A percentile compares a stretch with the other conserved stretches of the same genome.
Evolutionary conservation across 2,113 vertebrate genomes (phyloP).

Genomic region (Heterotilapia buettikoferi): DNA sequence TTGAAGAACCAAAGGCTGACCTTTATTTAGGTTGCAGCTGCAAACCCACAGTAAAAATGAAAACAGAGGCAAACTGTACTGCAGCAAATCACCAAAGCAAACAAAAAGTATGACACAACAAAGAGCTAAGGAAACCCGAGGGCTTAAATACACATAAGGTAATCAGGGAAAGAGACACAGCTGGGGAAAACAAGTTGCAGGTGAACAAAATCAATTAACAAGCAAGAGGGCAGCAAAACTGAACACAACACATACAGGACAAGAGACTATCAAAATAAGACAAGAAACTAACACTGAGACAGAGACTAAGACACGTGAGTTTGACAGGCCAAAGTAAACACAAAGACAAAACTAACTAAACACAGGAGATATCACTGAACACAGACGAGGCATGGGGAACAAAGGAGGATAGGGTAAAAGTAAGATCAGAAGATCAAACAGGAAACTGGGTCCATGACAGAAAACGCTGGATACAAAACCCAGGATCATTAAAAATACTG

Average conservation of each 20-base stretch:
- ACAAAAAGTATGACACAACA: not conserved
- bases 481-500: not conserved
- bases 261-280: not conserved
- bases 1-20: not conserved
- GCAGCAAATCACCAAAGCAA: not conserved
- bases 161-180: not conserved
- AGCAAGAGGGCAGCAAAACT: not conserved
- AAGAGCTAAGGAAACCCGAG: not conserved
- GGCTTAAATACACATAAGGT: not conserved
- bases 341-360: not conserved
- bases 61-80: not conserved
- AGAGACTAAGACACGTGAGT: accelerated
- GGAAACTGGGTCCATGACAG: not conserved
- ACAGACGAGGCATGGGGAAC: accelerated
- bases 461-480: not conserved
- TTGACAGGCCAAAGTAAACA: not conserved
- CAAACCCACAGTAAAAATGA: not conserved
- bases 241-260: not conserved
- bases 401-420: not conserved
- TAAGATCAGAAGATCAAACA: not conserved
- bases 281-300: not conserved
- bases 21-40: not conserved
- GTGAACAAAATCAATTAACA: not conserved
- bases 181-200: not conserved
- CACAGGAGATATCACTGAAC: not conserved